A percentile compares a stretch with the other conserved stretches of the same genome.
Evolutionary conservation across 2,888 invertebrate genomes (phyloP).

Genomic region (Sinhomidia bicolor): DNA sequence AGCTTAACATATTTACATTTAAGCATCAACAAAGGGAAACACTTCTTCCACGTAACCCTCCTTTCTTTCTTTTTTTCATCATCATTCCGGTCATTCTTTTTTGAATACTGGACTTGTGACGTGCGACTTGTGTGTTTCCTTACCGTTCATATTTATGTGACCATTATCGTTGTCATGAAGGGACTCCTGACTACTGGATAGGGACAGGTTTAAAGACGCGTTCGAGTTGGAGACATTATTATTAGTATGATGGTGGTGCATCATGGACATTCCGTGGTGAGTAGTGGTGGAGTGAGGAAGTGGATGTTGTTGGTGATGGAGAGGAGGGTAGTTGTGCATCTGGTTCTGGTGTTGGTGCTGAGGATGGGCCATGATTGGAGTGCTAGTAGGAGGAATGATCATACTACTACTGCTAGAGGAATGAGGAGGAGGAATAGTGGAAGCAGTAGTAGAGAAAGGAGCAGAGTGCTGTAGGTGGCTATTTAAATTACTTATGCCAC

Average conservation of each 20-base stretch:
- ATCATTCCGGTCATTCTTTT: neutral
- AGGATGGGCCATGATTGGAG: conserved; percentile 1
- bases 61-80: too few species aligned
- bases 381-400: neutral
- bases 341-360: conserved; percentile 31
- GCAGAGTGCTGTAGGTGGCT: neutral
- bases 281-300: neutral
- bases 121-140: neutral
- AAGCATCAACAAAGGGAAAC: neutral
- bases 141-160: conserved; percentile 64
- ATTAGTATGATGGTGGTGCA: conserved; percentile 29
- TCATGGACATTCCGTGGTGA: conserved; percentile 17
- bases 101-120: neutral
- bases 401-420: neutral
- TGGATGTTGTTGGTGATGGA: neutral
- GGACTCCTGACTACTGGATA: conserved; percentile 61
- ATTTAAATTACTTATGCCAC: conserved; percentile 34
- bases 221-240: neutral
- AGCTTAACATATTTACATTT: neutral
- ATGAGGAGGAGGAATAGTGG: neutral
- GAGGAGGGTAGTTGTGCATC: conserved; percentile 28
- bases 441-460: neutral
- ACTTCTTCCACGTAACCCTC: too few species aligned
- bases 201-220: conserved; percentile 64
- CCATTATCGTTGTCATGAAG: conserved; percentile 62